Evolutionary conservation across 1,140 invertebrate species (phyloP), one percentile per base, ranked within the genome.

Genomic region (Euura lappo): DNA sequence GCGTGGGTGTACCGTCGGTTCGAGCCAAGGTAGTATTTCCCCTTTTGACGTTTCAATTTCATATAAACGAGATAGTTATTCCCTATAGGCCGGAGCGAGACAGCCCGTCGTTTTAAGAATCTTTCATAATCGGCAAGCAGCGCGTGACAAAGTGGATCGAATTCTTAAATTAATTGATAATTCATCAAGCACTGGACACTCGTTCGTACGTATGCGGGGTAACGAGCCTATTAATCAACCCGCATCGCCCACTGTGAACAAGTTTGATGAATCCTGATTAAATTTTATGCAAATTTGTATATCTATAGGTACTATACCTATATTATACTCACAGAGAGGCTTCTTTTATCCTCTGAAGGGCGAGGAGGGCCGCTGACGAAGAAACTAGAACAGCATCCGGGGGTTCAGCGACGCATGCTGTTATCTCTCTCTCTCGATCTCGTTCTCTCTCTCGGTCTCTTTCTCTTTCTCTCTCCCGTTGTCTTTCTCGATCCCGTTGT

Each of bases 291-390:
- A 28, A 28, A 28, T 28, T 28, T 28, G 28, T 28, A 28, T 28
- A 28, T 1, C 28, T 1, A 28, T 28, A 28, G 0, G 1, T 28
- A 28, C 28, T 28, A 28, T 28, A n/a, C n/a, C n/a, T n/a, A 28
- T 28, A 28, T 28, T 28, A 28, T 81, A 89, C 89, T 89, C 81
- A 90, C 89, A 89, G 75, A 65, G 89, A 89, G 44, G 89, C 86
- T 79, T 90, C 89, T 78, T 90, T 90, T 86, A 90, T 89, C 86
- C 88, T 87, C 74, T 90, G 88, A 45, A 90, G 79, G 3, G 89
- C 88, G 46, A 90, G 83, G 42, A 90, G 83, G 6, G 89, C 84
- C 43, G 88, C 88, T 64, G 89, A 84, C 42, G 88, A 88, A 5
- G 88, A 87, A 11, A 86, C 80, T 81, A 86, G 85, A 74, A 87